Base-by-base conservation (phyloP, 1,140 invertebrate genomes). In the Drosophila bipectinata region DNA sequence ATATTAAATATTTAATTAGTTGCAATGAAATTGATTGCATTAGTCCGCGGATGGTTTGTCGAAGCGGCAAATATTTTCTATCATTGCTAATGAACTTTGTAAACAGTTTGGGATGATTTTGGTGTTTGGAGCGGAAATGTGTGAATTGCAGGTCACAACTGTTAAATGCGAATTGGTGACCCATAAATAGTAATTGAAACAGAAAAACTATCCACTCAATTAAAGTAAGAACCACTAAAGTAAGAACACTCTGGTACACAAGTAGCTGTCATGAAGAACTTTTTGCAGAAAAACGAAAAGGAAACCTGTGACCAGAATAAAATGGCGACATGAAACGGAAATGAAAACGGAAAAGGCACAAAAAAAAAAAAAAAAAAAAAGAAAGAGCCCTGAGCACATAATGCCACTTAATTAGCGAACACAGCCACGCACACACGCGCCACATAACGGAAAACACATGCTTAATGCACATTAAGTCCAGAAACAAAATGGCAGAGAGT, bases 1-100 rank as follows among this genome's bases (percentile, higher is more conserved):
- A 76, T 76, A 76, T 76, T 76, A 76, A 76, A 68, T 59, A 59
- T 76, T 76, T 76, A 76, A 76, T 76, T 76, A 76, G 72, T 76
- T 68, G 12, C 34, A 30, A 24, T 53, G 53, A 76, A 76, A 76
- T 76, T 76, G 72, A 76, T 76, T 67, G 72, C 44, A 76, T 76
- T 76, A 76, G 72, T 34, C 39, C 18, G 26, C 48, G 39, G 14
- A 8, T 53, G 39, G 41, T 18, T 44, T 44, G 24, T 49, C 39
- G 24, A 60, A 37, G 34, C 48, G 54, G 49, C 44, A 41, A 15
- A 56, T 34, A 57, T 56, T 32, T 37, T 21, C 14, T 53, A 56
- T 75, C 63, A 39, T 75, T 45, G 61, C 57, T 67, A 76, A 76
- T 76, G 54, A 76, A 76, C 72, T 67, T 67, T 75, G 41, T 24